Evolutionary conservation across 2,797 vertebrate species (phyloP), one percentile per base, ranked within the genome.

Genomic region (Austrolebias charrua): DNA sequence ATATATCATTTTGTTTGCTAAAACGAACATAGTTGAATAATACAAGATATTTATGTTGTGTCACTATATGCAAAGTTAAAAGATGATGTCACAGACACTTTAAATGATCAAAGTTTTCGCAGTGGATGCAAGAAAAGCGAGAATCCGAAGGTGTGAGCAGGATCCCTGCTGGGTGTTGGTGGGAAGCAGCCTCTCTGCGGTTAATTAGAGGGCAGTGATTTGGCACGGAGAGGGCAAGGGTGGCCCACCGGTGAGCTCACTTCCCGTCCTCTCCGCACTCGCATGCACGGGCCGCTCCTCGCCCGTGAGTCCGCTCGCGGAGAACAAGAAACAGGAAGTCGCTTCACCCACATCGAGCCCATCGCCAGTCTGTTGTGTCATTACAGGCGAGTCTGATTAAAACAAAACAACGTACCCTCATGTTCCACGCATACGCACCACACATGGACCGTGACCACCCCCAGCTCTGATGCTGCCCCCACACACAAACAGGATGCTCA

Each of bases 321-420:
- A 81, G 73, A 60, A 78, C 5, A 69, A 71, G 82, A 87, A 79
- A 90, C 80, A 91, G 89, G 90, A 91, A 91, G 88, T 87, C 76
- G 79, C 84, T 89, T 89, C 84, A 83, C 84, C 86, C 82, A 3
- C 78, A 86, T 84, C 72, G 66, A 77, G 81, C 81, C 72, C 86
- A 82, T 84, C 76, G 86, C 86, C 83, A 85, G 66, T 83, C 69
- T 46, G 67, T 82, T 66, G 80, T 80, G 82, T 89, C 87, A 91
- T 90, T 90, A 87, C 86, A 91, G 85, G 80, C 78, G 70, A 85
- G 91, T 86, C 86, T 88, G 87, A 92, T 93, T 90, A 90, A 92
- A 91, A 89, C 85, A 86, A 88, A 91, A 90, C 87, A 90, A 84
- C 74, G 71, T 67, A 57, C 9, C 58, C 52, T 55, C 65, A 75